phyloP scores from a whole-genome alignment of 2,113 vertebrate species.

The Eupsittula cactorum region DNA sequence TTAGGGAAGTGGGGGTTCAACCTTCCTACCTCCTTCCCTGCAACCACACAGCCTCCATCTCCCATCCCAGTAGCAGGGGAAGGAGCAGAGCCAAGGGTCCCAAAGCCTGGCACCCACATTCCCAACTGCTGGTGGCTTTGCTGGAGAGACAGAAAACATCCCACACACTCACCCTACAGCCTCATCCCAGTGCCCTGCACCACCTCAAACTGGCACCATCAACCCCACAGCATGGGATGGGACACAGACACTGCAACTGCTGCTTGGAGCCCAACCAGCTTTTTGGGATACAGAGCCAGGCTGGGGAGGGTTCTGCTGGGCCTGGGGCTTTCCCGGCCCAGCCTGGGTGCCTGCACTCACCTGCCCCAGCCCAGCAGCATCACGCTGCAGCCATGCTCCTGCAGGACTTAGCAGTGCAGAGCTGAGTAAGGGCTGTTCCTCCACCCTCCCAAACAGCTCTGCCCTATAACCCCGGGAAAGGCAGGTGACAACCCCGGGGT shows the following conservation, averaged over 20 bases:
- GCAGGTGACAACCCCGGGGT: background rate
- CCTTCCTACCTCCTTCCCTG: background rate
- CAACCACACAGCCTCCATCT: background rate
- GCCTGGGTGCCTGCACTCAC: background rate
- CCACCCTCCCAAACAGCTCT: background rate
- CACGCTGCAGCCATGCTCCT: background rate
- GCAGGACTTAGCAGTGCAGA: background rate
- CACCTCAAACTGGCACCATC: background rate
- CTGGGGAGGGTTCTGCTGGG: background rate
- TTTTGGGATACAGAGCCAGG: background rate
- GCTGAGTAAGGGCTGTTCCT: background rate
- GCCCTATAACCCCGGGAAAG: background rate
- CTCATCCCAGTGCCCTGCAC: background rate
- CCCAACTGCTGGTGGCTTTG: background rate
- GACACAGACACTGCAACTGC: background rate
- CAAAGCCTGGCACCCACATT: background rate
- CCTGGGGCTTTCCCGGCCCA: background rate
- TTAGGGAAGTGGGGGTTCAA: background rate
- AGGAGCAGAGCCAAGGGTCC: background rate
- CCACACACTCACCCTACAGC: rapidly evolving
- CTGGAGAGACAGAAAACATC: background rate
- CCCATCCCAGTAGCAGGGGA: background rate
- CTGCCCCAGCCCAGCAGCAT: background rate
- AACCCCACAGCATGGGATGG: rapidly evolving
- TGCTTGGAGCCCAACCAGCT: background rate